Percentiles rank a stretch among this genome's conserved stretches.
Conservation (phyloP, 2,888 invertebrate species). For the Erpobdella octoculata region DNA sequence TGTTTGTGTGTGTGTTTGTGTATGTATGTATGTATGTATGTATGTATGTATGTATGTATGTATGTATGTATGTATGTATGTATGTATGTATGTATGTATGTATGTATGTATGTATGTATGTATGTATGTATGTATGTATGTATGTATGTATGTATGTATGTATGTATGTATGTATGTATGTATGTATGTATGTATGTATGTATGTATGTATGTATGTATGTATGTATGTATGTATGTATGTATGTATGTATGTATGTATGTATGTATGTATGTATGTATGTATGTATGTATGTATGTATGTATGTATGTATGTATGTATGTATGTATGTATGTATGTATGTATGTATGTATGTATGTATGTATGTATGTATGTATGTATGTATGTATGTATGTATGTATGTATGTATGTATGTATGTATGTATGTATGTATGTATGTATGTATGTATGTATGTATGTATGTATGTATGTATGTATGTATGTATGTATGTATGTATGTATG, state of each 20-base stretch:
- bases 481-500: no score
- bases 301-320: not conserved
- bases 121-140: slow-evolving; percentile 1
- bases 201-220: slow-evolving; percentile 1
- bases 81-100: slow-evolving; percentile 1
- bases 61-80: slow-evolving; percentile 1
- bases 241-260: slow-evolving; percentile 1
- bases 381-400: not conserved
- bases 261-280: slow-evolving; percentile 8
- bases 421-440: no score
- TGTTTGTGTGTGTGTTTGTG: no score
- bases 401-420: not conserved
- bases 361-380: not conserved
- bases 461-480: no score
- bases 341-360: not conserved
- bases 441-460: no score
- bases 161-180: slow-evolving; percentile 1
- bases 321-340: not conserved
- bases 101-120: slow-evolving; percentile 1
- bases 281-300: slow-evolving; percentile 4
- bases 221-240: slow-evolving; percentile 1
- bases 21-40: slow-evolving; percentile 1
- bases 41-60: slow-evolving; percentile 1
- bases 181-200: slow-evolving; percentile 1
- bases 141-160: slow-evolving; percentile 1